Conservation (phyloP, 2,888 invertebrate genomes). For the Didymodactylos carnosus region DNA sequence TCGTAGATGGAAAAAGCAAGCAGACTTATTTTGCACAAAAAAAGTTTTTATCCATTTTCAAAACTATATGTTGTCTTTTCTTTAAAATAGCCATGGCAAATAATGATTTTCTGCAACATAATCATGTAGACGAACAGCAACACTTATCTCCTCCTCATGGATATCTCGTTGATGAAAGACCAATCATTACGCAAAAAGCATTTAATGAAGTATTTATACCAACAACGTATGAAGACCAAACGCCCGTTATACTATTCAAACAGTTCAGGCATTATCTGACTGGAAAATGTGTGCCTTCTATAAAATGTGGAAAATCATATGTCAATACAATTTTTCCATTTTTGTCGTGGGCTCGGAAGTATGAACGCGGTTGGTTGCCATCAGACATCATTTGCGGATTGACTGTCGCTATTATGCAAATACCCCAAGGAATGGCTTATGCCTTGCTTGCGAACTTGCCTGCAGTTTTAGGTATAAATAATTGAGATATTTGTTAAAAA, state of each 20-base stretch:
- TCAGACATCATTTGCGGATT: neutral
- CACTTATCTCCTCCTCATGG: too few species aligned
- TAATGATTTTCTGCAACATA: too few species aligned
- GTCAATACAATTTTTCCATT: neutral
- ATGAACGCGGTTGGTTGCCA: neutral
- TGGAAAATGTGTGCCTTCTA: neutral
- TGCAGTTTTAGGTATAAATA: neutral
- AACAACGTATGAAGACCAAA: neutral
- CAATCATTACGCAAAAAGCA: neutral
- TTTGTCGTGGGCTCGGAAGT: neutral
- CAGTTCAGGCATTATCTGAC: neutral
- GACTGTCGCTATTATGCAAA: neutral
- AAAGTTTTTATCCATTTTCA: too few species aligned
- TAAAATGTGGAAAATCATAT: neutral
- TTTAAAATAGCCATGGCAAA: too few species aligned
- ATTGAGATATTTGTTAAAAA: neutral
- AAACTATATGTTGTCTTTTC: too few species aligned
- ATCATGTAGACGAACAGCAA: too few species aligned
- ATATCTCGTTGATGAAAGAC: neutral
- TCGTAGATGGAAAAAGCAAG: too few species aligned
- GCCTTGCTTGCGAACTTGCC: neutral
- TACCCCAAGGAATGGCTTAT: neutral
- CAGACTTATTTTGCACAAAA: too few species aligned
- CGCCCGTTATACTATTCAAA: neutral
- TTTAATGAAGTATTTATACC: neutral